Conservation (phyloP, 2,113 vertebrate genomes). For the Acanthochromis polyacanthus region DNA sequence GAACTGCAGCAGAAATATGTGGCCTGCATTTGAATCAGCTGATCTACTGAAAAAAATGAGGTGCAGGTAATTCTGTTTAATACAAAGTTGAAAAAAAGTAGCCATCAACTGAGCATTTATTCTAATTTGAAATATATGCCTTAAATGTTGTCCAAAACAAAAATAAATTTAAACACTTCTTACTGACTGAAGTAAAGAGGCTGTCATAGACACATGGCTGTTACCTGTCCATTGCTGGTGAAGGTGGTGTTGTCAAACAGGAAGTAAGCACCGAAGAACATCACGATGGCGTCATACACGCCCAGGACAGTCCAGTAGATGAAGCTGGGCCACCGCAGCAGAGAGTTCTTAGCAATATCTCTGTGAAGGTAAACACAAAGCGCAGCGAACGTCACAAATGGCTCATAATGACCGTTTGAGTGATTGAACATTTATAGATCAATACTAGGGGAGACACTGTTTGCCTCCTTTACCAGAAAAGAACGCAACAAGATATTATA, state of each 20-base stretch:
- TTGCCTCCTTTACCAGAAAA: constrained; percentile 9
- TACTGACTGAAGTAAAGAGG: too few relatives aligned
- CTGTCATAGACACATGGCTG: neutral
- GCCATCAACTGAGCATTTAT: too few relatives aligned
- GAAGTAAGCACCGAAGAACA: constrained; percentile 98
- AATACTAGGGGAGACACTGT: neutral
- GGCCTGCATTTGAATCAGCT: neutral
- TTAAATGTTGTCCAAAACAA: too few relatives aligned
- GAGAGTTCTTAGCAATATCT: constrained; percentile 95
- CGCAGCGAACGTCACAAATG: neutral
- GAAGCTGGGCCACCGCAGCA: constrained; percentile 93
- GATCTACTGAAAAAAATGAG: too few relatives aligned
- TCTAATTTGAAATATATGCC: too few relatives aligned
- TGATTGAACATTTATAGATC: constrained; percentile 4
- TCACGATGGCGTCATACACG: constrained; percentile 93
- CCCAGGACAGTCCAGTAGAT: constrained; percentile 96
- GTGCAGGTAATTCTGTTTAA: too few relatives aligned
- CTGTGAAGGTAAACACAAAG: constrained; percentile 75
- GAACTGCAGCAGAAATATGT: too few relatives aligned
- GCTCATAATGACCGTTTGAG: neutral
- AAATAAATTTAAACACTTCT: too few relatives aligned
- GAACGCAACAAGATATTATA: constrained; percentile 17
- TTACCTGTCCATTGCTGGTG: constrained; percentile 98
- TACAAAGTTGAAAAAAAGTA: too few relatives aligned
- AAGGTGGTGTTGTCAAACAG: constrained; percentile 94